Evolutionary conservation across 23 tunicate genomes (phyloP).

Genomic region (Aplidium turbinatum): DNA sequence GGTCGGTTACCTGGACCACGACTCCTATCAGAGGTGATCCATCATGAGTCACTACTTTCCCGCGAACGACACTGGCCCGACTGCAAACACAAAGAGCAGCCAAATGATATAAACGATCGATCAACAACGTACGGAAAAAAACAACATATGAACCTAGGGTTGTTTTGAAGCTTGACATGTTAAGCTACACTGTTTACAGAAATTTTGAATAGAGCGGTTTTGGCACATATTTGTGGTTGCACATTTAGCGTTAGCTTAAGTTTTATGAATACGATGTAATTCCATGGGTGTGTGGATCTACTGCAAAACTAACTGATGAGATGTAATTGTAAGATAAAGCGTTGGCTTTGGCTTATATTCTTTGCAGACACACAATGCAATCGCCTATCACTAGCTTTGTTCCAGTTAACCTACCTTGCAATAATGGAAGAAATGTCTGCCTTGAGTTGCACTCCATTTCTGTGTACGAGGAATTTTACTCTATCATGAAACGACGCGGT

Average conservation of each 20-base stretch:
- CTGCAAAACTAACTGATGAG: too few relatives aligned
- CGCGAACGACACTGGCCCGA: constrained; percentile 70
- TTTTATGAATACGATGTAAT: too few relatives aligned
- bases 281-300: too few relatives aligned
- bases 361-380: too few relatives aligned
- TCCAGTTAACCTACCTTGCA: constrained; percentile 22
- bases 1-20: constrained; percentile 41
- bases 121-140: not conserved
- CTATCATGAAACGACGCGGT: constrained; percentile 77
- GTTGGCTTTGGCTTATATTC: too few relatives aligned
- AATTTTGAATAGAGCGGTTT: too few relatives aligned
- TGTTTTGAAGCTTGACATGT: not conserved
- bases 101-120: not conserved
- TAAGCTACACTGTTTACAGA: too few relatives aligned
- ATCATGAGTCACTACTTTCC: constrained; percentile 55
- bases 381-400: too few relatives aligned
- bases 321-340: too few relatives aligned
- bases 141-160: not conserved
- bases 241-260: too few relatives aligned
- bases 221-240: too few relatives aligned
- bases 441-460: constrained; percentile 44
- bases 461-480: constrained; percentile 40
- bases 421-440: constrained; percentile 14
- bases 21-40: constrained; percentile 87
- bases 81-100: constrained; percentile 22